Percentiles rank a stretch among this genome's conserved stretches.
These are phyloP conservation scores for Epinephelus cyanopodus DNA, from an alignment of 2,113 vertebrate species.

Conservation along the genomic window DNA sequence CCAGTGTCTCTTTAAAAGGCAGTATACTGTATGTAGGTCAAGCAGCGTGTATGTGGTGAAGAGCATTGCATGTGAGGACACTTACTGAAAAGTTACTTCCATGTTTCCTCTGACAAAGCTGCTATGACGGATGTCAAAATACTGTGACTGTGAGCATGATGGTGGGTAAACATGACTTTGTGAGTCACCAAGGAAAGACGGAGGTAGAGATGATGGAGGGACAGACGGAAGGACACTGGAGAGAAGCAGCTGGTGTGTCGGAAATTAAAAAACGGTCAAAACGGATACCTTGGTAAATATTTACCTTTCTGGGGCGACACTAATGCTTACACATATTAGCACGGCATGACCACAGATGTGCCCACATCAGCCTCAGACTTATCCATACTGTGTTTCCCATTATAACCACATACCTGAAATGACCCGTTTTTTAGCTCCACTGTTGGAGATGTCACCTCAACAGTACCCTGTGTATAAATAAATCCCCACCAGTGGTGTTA, in stretches of 20 bases:
- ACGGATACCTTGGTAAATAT: slow-evolving; percentile 35
- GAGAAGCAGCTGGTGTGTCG: slow-evolving; percentile 39
- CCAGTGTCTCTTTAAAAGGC: not conserved
- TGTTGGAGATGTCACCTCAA: slow-evolving; percentile 8
- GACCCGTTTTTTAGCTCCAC: not conserved
- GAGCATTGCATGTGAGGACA: slow-evolving; percentile 6
- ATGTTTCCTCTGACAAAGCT: slow-evolving; percentile 47
- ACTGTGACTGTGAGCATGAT: slow-evolving; percentile 37
- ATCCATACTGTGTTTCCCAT: not conserved
- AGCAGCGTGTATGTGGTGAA: slow-evolving; percentile 22
- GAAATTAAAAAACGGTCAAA: slow-evolving; percentile 54
- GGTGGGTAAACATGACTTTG: slow-evolving; percentile 28
- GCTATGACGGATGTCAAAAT: slow-evolving; percentile 60
- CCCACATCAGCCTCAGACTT: not conserved
- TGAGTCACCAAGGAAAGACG: slow-evolving; percentile 31
- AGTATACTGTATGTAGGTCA: slow-evolving; percentile 47
- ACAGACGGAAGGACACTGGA: slow-evolving; percentile 48
- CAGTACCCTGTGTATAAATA: slow-evolving; percentile 19
- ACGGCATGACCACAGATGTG: not conserved
- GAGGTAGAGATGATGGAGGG: slow-evolving; percentile 42
- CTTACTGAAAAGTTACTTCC: slow-evolving; percentile 45
- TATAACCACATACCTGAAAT: slow-evolving; percentile 7
- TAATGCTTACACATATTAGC: slow-evolving; percentile 1
- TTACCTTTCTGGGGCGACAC: slow-evolving; percentile 2
- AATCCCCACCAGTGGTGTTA: slow-evolving; percentile 3